Percentiles rank a stretch among this genome's conserved stretches.
Conservation (phyloP, 2,797 vertebrate genomes). For the Neoniphon sammara region DNA sequence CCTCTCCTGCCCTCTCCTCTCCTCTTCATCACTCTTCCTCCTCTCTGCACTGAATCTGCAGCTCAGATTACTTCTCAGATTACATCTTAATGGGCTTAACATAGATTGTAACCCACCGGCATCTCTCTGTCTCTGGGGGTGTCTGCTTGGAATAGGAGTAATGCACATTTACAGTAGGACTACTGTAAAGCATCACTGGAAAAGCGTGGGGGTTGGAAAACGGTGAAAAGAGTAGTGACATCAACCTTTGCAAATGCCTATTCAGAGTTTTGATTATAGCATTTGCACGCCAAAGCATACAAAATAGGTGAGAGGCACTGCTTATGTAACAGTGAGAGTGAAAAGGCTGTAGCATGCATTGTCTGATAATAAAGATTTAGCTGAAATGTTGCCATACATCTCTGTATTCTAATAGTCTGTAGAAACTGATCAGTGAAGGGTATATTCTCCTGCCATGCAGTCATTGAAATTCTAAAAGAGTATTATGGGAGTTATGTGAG, state of each 20-base stretch:
- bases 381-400: too few species aligned
- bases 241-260: slow-evolving; percentile 21
- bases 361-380: too few species aligned
- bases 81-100: slow-evolving; percentile 22
- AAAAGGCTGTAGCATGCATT: too few species aligned
- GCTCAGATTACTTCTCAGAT: slow-evolving; percentile 31
- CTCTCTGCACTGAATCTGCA: neutral
- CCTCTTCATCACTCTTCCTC: neutral
- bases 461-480: too few species aligned
- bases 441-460: too few species aligned
- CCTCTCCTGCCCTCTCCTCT: neutral
- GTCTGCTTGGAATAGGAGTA: neutral
- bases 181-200: neutral
- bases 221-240: neutral
- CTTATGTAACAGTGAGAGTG: too few species aligned
- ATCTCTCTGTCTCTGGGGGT: slow-evolving; percentile 15
- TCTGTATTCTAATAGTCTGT: too few species aligned
- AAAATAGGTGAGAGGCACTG: neutral
- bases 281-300: slow-evolving; percentile 25
- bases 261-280: slow-evolving; percentile 3
- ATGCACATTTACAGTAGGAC: neutral
- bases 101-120: slow-evolving; percentile 4
- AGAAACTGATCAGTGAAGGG: too few species aligned
- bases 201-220: neutral
- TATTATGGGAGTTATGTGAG: too few species aligned